Evolutionary conservation across 2,888 invertebrate genomes (phyloP), one percentile per base, ranked within the genome.

Genomic region (Drosophila ezoana): DNA sequence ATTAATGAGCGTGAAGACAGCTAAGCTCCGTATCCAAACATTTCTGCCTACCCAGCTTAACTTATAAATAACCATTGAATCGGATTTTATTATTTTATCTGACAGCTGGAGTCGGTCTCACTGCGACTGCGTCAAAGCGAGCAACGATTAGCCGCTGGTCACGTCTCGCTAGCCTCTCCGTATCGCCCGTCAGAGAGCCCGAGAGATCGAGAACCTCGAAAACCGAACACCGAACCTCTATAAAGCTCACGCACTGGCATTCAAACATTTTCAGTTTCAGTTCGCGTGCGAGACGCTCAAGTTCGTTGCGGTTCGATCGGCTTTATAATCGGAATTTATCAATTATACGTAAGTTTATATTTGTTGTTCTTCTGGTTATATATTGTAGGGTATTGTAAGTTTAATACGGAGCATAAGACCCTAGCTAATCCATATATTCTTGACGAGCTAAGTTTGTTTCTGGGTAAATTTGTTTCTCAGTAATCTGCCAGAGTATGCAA

Each of bases 261-360:
- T 57, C 54, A 49, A 74, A 60, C 60, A 54, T 52, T 86, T 87
- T 81, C 72, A 86, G 89, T 86, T 71, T 77, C 58, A 52, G 51
- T 72, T 87, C 58, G 70, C 40, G 58, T 54, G 69, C 68, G 70
- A 44, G 20, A 4, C 70, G 72, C 44, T 81, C 75, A 88, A 69
- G 79, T 56, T 76, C 72, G 74, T n/a, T 40, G 49, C 16, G 52
- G 16, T 61, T 66, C 38, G 53, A 45, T 67, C 63, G 51, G 43
- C 14, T 38, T 58, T 49, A 18, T 18, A 40, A 56, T 57, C 18
- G 43, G 20, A 44, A 43, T 45, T 18, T 41, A 54, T 37, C n/a
- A 60, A 53, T 58, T 44, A 44, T 64, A 57, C 8, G 85, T 81
- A 64, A 74, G 68, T 78, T 68, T 23, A 40, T 57, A n/a, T 37